These are phyloP conservation scores for Muscina levida DNA, from an alignment of 2,888 invertebrate species.

Conservation along the genomic window DNA sequence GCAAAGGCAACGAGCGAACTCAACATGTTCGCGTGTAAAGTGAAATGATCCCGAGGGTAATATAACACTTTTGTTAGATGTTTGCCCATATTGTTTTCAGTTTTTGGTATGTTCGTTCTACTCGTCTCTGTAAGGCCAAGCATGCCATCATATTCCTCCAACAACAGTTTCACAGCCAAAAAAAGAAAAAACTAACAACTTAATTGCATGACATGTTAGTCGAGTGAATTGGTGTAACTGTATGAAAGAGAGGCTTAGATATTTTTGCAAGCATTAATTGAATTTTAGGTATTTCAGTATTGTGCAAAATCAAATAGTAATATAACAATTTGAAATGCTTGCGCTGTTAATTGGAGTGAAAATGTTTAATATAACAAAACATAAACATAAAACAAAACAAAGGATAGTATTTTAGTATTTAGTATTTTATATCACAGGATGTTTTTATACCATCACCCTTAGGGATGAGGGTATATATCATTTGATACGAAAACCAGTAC, in stretches of 20 bases:
- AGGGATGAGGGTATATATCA: no score
- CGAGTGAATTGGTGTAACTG: neutral
- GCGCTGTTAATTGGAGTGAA: no score
- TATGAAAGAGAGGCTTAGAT: neutral
- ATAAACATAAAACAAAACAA: no score
- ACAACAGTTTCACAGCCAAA: slow-evolving; percentile 36
- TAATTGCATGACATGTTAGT: slow-evolving; percentile 42
- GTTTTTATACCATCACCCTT: no score
- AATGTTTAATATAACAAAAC: no score
- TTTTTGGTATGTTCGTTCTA: slow-evolving; percentile 5
- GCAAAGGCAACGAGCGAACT: slow-evolving; percentile 21
- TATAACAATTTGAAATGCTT: no score
- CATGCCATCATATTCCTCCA: slow-evolving; percentile 23
- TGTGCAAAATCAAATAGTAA: no score
- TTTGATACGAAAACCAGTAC: no score
- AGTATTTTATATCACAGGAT: no score
- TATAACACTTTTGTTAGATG: slow-evolving; percentile 53
- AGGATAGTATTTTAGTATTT: no score
- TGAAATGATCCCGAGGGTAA: slow-evolving; percentile 56
- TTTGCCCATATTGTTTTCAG: slow-evolving; percentile 21
- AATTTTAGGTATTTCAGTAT: neutral
- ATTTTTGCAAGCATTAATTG: neutral
- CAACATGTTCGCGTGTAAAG: slow-evolving; percentile 53
- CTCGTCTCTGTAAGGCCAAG: slow-evolving; percentile 16
- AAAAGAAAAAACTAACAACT: slow-evolving; percentile 38